Conservation (phyloP, 2,888 invertebrate species). For the Neoaliturus tenellus region DNA sequence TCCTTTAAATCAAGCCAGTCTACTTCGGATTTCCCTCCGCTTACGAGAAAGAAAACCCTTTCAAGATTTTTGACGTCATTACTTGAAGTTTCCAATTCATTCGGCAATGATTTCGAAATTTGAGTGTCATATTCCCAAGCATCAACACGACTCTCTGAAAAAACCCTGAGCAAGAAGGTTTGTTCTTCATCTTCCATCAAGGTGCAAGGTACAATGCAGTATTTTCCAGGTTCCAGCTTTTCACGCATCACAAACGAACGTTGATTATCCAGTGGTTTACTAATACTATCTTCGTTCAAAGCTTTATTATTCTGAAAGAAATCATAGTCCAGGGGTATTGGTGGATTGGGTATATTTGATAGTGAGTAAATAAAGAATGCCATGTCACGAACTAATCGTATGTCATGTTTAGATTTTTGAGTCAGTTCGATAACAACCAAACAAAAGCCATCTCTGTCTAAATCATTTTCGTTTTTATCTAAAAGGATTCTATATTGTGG, state of each 20-base stretch:
- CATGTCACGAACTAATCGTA: background rate
- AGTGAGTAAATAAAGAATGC: background rate
- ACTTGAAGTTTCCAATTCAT: background rate
- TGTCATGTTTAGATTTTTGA: background rate
- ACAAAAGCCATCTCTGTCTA: background rate
- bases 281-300: background rate
- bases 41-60: background rate
- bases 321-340: background rate
- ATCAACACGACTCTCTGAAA: background rate
- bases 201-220: background rate
- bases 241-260: background rate
- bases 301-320: background rate
- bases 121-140: background rate
- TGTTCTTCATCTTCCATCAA: background rate
- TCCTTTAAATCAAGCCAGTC: background rate
- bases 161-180: background rate
- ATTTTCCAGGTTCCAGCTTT: background rate
- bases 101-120: background rate
- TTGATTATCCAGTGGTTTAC: background rate
- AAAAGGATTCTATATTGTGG: background rate
- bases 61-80: background rate
- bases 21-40: background rate
- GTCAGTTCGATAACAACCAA: background rate
- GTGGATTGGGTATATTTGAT: background rate
- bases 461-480: background rate